phyloP scores from a whole-genome alignment of 30 jellyfish, hydroid and myxozoan genomes.

The Aurelia coerulea region DNA sequence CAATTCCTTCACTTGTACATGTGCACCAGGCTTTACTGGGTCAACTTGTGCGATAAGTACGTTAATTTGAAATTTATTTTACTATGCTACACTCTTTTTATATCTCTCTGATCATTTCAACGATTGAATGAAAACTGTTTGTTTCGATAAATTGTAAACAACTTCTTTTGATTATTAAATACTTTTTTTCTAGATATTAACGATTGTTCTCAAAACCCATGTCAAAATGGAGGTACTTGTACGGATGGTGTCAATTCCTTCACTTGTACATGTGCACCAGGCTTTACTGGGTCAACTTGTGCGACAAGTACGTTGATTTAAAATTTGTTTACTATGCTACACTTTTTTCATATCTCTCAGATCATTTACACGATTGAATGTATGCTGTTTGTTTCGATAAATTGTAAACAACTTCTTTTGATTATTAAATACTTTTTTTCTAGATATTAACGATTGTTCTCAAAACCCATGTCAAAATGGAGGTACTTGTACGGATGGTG shows the following conservation, averaged over 20 bases:
- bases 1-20: too few relatives aligned
- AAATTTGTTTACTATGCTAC: too few relatives aligned
- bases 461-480: constrained; percentile 21
- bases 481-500: not conserved
- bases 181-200: too few relatives aligned
- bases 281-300: constrained; percentile 7
- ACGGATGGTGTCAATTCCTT: not conserved
- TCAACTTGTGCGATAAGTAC: too few relatives aligned
- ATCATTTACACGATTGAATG: too few relatives aligned
- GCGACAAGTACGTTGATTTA: constrained; percentile 6
- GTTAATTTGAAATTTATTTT: too few relatives aligned
- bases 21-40: too few relatives aligned
- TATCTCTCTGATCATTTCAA: too few relatives aligned
- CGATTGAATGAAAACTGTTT: too few relatives aligned
- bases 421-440: not conserved
- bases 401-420: not conserved
- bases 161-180: too few relatives aligned
- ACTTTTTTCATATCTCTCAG: not conserved
- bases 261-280: constrained; percentile 6
- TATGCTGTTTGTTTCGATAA: not conserved
- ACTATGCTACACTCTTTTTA: too few relatives aligned
- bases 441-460: not conserved
- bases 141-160: too few relatives aligned
- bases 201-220: constrained; percentile 8
- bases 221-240: constrained; percentile 18